These are phyloP conservation scores for Mus spicilegus DNA, from an alignment of 2,113 vertebrate genomes.

Conservation along the genomic window DNA sequence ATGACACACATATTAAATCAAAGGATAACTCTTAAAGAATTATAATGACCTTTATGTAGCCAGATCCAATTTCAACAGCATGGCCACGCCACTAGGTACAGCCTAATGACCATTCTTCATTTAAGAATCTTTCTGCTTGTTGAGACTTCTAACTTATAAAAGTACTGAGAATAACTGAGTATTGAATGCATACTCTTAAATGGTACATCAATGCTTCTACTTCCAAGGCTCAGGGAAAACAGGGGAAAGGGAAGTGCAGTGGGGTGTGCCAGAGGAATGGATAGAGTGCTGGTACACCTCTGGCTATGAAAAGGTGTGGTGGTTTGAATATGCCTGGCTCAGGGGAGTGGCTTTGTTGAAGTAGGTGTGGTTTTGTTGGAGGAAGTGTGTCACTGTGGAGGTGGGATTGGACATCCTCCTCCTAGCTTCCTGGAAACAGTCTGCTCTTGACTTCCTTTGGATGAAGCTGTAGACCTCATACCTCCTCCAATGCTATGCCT, in stretches of 20 bases:
- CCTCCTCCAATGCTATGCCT: too few relatives aligned
- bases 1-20: slow-evolving; percentile 17
- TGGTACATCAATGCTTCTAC: neutral
- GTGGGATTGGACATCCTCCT: too few relatives aligned
- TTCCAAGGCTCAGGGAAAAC: neutral
- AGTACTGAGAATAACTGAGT: neutral
- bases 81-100: neutral
- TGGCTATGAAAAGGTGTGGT: too few relatives aligned
- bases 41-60: neutral
- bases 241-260: neutral
- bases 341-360: too few relatives aligned
- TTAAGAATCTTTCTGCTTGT: neutral
- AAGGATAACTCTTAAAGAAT: slow-evolving; percentile 41
- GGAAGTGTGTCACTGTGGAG: too few relatives aligned
- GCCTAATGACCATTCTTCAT: neutral
- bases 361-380: too few relatives aligned
- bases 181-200: neutral
- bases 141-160: neutral
- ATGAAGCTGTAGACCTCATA: too few relatives aligned
- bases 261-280: neutral
- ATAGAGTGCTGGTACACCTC: neutral
- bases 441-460: too few relatives aligned
- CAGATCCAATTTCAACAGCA: neutral
- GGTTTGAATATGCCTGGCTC: too few relatives aligned
- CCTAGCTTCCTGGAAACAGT: too few relatives aligned